Conservation (phyloP, 1,140 invertebrate species). For the Heliconius congener region DNA sequence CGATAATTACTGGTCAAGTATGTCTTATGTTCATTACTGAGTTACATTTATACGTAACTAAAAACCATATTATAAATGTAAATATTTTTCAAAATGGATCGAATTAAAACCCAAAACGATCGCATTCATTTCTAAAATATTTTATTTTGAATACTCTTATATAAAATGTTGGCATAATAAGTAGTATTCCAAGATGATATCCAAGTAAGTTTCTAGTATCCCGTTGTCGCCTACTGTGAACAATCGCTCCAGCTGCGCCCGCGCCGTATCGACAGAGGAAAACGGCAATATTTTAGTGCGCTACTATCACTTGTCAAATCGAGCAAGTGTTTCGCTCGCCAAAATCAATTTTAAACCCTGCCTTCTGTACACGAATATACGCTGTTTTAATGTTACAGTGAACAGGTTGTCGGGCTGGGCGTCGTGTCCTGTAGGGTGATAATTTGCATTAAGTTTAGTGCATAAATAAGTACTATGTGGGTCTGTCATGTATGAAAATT, state of each 20-base stretch:
- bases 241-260: conserved; percentile 54
- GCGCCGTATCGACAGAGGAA: conserved; percentile 45
- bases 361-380: conserved; percentile 65
- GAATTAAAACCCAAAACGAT: not conserved
- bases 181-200: conserved; percentile 10
- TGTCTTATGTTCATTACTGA: too few relatives aligned
- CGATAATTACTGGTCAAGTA: too few relatives aligned
- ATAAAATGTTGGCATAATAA: not conserved
- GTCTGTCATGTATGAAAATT: not conserved
- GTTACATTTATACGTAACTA: too few relatives aligned
- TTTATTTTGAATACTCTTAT: not conserved
- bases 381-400: conserved; percentile 30
- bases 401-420: not conserved
- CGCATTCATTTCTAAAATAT: not conserved
- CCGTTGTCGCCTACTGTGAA: conserved; percentile 42
- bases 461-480: not conserved
- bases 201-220: conserved; percentile 10
- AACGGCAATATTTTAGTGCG: conserved; percentile 64
- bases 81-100: not conserved
- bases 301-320: conserved; percentile 76
- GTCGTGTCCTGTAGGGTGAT: not conserved
- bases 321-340: conserved; percentile 71
- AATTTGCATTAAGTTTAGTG: not conserved
- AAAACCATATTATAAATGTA: not conserved
- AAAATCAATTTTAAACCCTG: conserved; percentile 74